Evolutionary conservation across 2,888 invertebrate genomes (phyloP).

Genomic region (Trissonchulus latispiculum): DNA sequence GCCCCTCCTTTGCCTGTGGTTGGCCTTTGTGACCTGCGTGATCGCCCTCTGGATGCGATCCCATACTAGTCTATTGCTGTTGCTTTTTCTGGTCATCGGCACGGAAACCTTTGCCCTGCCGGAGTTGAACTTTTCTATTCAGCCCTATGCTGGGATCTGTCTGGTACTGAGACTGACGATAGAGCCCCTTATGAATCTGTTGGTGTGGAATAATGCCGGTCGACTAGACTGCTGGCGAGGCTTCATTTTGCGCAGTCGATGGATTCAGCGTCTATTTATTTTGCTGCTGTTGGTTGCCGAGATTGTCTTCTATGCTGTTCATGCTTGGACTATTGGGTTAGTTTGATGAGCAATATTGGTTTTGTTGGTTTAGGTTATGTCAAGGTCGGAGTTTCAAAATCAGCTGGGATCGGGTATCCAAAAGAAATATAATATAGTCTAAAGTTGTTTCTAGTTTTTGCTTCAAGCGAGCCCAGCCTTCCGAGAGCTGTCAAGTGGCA

Average conservation of each 20-base stretch:
- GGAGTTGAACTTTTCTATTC: constrained; percentile 35
- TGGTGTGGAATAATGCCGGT: constrained; percentile 38
- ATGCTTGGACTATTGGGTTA: constrained; percentile 28
- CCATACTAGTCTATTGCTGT: constrained; percentile 34
- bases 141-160: constrained; percentile 38
- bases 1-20: constrained; percentile 34
- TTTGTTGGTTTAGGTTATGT: too few species aligned
- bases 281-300: constrained; percentile 27
- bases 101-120: constrained; percentile 35
- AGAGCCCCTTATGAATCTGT: constrained; percentile 40
- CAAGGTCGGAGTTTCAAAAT: too few species aligned
- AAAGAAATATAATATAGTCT: too few species aligned
- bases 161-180: constrained; percentile 38
- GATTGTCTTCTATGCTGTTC: constrained; percentile 32
- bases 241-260: constrained; percentile 33
- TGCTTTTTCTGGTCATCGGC: constrained; percentile 33
- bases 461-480: too few species aligned
- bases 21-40: constrained; percentile 37
- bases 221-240: constrained; percentile 41
- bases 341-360: too few species aligned
- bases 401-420: too few species aligned
- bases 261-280: constrained; percentile 18
- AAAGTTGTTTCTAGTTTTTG: too few species aligned
- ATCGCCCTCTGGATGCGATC: constrained; percentile 43
- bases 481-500: too few species aligned